Evolutionary conservation across 2,888 invertebrate genomes (phyloP), one percentile per base, ranked within the genome.

Genomic region (Cordilura impudica): DNA sequence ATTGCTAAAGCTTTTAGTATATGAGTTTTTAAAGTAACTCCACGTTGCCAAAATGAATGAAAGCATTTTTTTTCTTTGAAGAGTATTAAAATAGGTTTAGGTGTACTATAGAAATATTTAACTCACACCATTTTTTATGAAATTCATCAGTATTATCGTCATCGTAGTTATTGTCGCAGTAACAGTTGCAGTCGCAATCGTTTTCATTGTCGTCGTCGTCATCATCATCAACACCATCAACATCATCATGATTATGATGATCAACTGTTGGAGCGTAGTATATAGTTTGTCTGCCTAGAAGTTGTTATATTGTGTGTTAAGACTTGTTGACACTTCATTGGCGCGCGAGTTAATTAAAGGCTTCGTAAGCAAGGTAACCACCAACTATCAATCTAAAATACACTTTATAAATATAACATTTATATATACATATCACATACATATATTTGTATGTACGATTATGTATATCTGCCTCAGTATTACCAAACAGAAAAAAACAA

Each of bases 281-380:
- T 67, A 73, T 58, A 54, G 63, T 73, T 71, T 67, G 26, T 45
- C 35, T 26, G 49, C 69, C 78, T 74, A 71, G 75, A 61, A 63
- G 76, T 82, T 82, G 83, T 75, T 84, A 83, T 82, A 84, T 81
- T 76, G 51, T 78, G 18, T 72, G 66, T 79, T 79, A 72, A 85
- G 83, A 86, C 87, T 87, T 87, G 85, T 87, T 88, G 87, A 88
- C 88, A 88, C 87, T 87, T 88, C 85, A 86, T 85, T 87, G 88
- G 86, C 83, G 84, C 84, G 88, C 85, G 85, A 87, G 87, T 87
- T 87, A 87, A 88, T 87, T 88, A 87, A 88, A 87, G 79, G 71
- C 79, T 71, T 63, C 56, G 75, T 49, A 79, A 74, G 74, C 78
- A 71, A 67, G 70, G 61, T 63, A 75, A 71, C 71, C 79, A 71